These are phyloP conservation scores for Pheosia tremula DNA, from an alignment of 2,888 invertebrate species.

Conservation along the genomic window DNA sequence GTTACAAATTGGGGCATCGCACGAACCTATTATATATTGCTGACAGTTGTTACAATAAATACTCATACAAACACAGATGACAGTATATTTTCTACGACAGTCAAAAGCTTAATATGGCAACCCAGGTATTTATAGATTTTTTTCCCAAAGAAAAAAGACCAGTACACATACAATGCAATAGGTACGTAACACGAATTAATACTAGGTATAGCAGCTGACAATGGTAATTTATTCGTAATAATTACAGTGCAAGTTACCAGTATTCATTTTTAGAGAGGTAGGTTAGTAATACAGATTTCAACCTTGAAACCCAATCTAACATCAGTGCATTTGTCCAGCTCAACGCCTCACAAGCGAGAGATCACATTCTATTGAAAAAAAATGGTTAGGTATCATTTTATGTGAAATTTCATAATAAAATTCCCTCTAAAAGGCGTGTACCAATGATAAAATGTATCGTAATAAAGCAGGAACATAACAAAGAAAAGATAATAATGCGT, in stretches of 20 bases:
- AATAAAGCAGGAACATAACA: slow-evolving; percentile 5
- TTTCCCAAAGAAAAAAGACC: neutral
- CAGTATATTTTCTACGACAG: slow-evolving; percentile 11
- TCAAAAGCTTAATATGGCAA: neutral
- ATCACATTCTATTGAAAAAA: slow-evolving; percentile 16
- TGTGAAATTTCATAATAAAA: slow-evolving; percentile 7
- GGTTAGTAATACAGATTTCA: slow-evolving; percentile 10
- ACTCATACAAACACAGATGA: slow-evolving; percentile 7
- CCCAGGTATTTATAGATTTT: slow-evolving; percentile 13
- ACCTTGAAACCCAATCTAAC: slow-evolving; percentile 30
- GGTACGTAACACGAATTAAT: no score
- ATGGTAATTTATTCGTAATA: neutral
- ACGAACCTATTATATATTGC: neutral
- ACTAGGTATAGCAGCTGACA: neutral
- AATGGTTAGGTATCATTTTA: slow-evolving; percentile 9
- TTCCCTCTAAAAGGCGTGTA: neutral
- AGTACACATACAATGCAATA: neutral
- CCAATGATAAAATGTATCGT: slow-evolving; percentile 8
- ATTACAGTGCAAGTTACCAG: neutral
- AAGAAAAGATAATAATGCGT: slow-evolving; percentile 21
- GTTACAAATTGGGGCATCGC: slow-evolving; percentile 29
- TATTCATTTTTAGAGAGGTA: slow-evolving; percentile 5
- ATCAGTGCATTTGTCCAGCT: slow-evolving; percentile 23
- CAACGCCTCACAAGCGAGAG: slow-evolving; percentile 14
- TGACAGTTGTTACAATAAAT: slow-evolving; percentile 1